Evolutionary conservation across 2,888 invertebrate genomes (phyloP), one percentile per base, ranked within the genome.

Genomic region (Troides helena): DNA sequence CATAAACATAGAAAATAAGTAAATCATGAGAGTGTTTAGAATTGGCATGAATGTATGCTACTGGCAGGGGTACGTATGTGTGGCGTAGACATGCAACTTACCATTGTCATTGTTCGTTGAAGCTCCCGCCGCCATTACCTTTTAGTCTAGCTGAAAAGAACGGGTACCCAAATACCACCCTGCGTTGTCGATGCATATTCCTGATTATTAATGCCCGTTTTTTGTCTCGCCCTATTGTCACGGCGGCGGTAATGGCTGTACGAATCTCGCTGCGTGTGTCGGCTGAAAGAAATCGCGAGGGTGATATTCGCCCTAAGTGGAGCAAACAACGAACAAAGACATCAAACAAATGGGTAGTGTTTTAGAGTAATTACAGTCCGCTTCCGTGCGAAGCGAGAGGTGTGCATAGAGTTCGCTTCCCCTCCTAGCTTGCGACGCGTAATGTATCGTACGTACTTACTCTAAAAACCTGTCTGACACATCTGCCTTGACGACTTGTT

Each of bases 321-420:
- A 90, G 86, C 89, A 90, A 91, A 91, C 92, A 91, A 87, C 87
- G 89, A 90, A 92, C 91, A 92, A 90, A 92, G 92, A 91, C 92
- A 91, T 92, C 92, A 92, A 92, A 92, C 91, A 92, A 92, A 92
- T 92, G 91, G 90, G 90, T 88, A 90, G 89, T 90, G 92, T 92
- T 92, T 92, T 92, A 90, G 92, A 92, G 91, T 92, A 92, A 92
- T 92, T 92, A 92, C 91, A 87, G 86, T 87, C 87, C 84, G 87
- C 90, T 89, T 89, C 86, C 90, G 88, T 87, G 87, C 87, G 84
- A 86, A 89, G 87, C 85, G 87, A 86, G 90, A 91, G 89, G 88
- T 90, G 88, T 85, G 85, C 85, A 85, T 82, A 84, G 82, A 84
- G 81, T 80, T 79, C 82, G 81, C 80, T 71, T 77, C 74, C 80